phyloP scores from a whole-genome alignment of 2,113 vertebrate genomes.

The Microcebus jonahi region DNA sequence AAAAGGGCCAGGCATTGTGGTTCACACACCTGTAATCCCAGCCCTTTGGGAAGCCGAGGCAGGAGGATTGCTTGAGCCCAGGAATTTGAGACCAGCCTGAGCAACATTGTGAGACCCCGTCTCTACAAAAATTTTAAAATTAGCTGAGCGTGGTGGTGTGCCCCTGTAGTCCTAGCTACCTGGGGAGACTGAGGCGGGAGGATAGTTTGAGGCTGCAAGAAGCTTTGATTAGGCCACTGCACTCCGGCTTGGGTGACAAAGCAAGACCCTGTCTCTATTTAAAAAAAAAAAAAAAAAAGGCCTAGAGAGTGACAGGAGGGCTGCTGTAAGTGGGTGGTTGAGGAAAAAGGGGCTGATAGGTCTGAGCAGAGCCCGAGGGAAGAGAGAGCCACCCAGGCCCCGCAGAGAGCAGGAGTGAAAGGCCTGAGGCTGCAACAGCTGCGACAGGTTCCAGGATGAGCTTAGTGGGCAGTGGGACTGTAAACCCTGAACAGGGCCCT shows the following conservation, averaged over 20 bases:
- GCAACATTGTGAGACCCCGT: not conserved
- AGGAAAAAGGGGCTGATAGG: not conserved
- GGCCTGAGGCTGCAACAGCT: rapidly evolving
- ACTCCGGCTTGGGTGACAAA: not conserved
- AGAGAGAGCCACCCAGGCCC: not conserved
- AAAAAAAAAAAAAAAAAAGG: not conserved
- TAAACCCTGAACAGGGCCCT: not conserved
- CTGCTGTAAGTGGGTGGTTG: rapidly evolving
- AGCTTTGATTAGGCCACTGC: not conserved
- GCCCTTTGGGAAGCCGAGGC: not conserved
- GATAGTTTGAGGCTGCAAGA: not conserved
- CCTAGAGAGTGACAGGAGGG: not conserved
- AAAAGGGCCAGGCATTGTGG: not conserved
- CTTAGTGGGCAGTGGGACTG: not conserved
- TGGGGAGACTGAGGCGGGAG: not conserved
- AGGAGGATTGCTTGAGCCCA: not conserved
- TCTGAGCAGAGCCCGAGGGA: not conserved
- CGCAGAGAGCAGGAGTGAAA: not conserved
- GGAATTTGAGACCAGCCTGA: not conserved
- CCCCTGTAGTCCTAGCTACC: not conserved
- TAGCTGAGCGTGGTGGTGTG: not conserved
- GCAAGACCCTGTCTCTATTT: not conserved
- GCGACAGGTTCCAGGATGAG: not conserved
- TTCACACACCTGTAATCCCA: not conserved
- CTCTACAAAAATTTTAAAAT: not conserved